These are phyloP conservation scores for Acanthis flammea DNA, from an alignment of 2,797 vertebrate species.

Conservation along the genomic window DNA sequence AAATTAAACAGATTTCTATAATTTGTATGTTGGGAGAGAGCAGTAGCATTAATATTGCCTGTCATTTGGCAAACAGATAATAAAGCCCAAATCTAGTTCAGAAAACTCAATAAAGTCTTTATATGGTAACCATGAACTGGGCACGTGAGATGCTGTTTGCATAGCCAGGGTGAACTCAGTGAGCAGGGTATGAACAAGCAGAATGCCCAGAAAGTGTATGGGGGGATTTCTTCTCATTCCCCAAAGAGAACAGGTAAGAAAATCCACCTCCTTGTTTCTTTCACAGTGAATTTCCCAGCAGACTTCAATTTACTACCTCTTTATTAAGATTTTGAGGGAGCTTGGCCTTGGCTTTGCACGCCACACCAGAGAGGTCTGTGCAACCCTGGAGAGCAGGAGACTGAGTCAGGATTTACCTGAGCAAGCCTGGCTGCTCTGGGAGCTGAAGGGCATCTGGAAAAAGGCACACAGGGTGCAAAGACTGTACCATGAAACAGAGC, in stretches of 20 bases:
- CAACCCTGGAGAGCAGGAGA: neutral
- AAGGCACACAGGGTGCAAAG: neutral
- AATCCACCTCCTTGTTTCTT: neutral
- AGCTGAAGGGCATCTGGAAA: neutral
- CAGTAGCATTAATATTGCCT: neutral
- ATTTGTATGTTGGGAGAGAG: constrained; percentile 9
- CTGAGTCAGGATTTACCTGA: neutral
- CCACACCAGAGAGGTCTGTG: neutral
- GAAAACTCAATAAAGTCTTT: constrained; percentile 17
- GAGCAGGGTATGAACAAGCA: neutral
- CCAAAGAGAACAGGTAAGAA: neutral
- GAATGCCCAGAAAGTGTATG: neutral
- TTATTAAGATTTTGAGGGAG: neutral
- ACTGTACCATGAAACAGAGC: neutral
- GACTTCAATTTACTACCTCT: neutral
- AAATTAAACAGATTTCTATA: constrained; percentile 50
- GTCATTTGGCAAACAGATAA: neutral
- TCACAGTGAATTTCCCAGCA: neutral
- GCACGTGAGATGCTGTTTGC: neutral
- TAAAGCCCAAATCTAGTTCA: constrained; percentile 27
- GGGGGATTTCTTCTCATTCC: neutral
- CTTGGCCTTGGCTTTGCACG: neutral
- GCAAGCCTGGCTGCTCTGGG: neutral
- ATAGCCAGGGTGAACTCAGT: neutral
- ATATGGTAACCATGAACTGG: neutral